A percentile compares a stretch with the other conserved stretches of the same genome.
phyloP scores from a whole-genome alignment of 2,113 vertebrate species.

The Guaruba guarouba region DNA sequence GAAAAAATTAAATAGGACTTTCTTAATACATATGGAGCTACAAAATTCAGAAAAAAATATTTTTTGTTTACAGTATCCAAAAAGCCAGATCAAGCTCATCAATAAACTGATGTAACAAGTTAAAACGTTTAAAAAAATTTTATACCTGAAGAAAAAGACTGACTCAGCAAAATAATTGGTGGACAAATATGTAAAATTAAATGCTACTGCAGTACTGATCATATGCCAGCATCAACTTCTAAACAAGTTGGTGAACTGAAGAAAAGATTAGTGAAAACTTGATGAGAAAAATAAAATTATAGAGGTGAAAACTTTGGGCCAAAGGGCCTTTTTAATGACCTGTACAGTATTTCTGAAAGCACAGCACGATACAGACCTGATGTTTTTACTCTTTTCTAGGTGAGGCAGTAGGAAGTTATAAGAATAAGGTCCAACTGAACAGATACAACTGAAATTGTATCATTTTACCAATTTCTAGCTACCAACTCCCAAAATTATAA shows the following conservation, averaged over 20 bases:
- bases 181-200: not conserved
- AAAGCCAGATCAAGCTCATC: not conserved
- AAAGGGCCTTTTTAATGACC: not conserved
- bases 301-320: not conserved
- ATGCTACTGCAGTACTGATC: not conserved
- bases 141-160: not conserved
- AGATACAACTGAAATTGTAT: not conserved
- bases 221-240: not conserved
- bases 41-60: not conserved
- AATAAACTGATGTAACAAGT: not conserved
- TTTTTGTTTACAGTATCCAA: not conserved
- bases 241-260: not conserved
- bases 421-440: not conserved
- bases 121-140: not conserved
- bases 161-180: not conserved
- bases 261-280: not conserved
- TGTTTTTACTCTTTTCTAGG: not conserved
- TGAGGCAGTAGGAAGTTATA: not conserved
- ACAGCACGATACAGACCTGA: not conserved
- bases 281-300: not conserved
- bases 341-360: not conserved
- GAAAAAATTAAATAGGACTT: not conserved
- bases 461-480: not conserved
- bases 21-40: not conserved
- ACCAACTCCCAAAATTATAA: not conserved